These are phyloP conservation scores for Ellobium chinense DNA, from an alignment of 2,888 invertebrate genomes.

Conservation along the genomic window DNA sequence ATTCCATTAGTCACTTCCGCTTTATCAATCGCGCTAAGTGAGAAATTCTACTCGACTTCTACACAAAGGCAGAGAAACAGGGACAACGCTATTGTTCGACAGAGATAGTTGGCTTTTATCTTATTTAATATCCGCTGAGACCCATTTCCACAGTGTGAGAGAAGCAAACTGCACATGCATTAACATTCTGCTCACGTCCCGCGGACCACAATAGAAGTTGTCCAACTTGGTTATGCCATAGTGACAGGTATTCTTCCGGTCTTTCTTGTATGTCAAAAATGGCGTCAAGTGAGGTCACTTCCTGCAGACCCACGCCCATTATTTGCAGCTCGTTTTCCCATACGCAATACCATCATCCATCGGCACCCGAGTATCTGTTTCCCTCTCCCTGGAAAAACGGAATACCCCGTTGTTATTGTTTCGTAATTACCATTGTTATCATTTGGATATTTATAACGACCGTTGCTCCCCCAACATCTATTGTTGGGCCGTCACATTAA, in stretches of 20 bases:
- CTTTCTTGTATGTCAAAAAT: background rate
- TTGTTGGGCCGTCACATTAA: background rate
- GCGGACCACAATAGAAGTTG: background rate
- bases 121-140: too few relatives aligned
- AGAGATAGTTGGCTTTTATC: too few relatives aligned
- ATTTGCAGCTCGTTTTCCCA: background rate
- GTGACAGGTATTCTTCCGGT: background rate
- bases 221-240: background rate
- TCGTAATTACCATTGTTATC: background rate
- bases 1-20: too few relatives aligned
- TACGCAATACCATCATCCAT: background rate
- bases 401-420: too few relatives aligned
- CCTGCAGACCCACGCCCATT: background rate
- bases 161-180: too few relatives aligned
- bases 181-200: background rate
- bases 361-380: background rate
- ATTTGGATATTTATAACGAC: background rate
- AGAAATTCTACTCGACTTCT: too few relatives aligned
- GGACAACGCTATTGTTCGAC: too few relatives aligned
- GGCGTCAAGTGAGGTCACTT: constrained; percentile 25
- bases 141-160: too few relatives aligned
- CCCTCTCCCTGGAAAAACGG: background rate
- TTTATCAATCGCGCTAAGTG: too few relatives aligned
- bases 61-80: too few relatives aligned
- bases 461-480: background rate